These are phyloP conservation scores for Caenorhabditis doughertyi DNA, from an alignment of 2,888 invertebrate species.

Conservation along the genomic window DNA sequence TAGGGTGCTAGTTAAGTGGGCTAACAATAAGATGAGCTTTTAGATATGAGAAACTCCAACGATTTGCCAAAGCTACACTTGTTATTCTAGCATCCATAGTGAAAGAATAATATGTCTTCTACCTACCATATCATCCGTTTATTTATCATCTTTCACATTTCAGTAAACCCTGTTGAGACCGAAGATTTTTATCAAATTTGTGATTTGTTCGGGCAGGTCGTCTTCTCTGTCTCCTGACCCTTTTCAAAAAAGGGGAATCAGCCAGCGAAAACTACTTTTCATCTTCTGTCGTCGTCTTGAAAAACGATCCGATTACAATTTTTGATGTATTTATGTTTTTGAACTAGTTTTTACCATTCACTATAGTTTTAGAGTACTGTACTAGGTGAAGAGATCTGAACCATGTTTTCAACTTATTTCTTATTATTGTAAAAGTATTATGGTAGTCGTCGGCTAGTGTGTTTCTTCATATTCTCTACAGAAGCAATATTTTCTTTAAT, in stretches of 20 bases:
- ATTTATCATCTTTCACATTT: neutral
- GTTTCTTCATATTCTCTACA: no score
- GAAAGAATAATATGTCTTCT: neutral
- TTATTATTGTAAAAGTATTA: neutral
- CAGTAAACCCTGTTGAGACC: neutral
- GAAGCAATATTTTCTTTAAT: no score
- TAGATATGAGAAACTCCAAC: no score
- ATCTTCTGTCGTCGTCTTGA: conserved; percentile 17
- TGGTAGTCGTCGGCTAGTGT: neutral
- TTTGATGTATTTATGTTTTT: conserved; percentile 34
- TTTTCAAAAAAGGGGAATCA: conserved; percentile 9
- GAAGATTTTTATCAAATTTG: conserved; percentile 51
- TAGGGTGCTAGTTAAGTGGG: no score
- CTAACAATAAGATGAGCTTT: no score
- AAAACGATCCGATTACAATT: conserved; percentile 41
- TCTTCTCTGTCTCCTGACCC: conserved; percentile 33
- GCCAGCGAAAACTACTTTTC: conserved; percentile 22
- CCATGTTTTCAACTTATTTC: neutral
- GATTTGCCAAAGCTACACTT: no score
- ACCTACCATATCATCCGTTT: neutral
- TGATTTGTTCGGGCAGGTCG: conserved; percentile 45
- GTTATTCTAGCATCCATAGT: neutral
- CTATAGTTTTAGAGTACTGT: conserved; percentile 4
- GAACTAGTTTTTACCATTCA: conserved; percentile 16
- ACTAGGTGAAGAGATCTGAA: neutral